Evolutionary conservation across 64 coral and sea anemone species (phyloP), one percentile per base, ranked within the genome.

Genomic region (Actinia equina): DNA sequence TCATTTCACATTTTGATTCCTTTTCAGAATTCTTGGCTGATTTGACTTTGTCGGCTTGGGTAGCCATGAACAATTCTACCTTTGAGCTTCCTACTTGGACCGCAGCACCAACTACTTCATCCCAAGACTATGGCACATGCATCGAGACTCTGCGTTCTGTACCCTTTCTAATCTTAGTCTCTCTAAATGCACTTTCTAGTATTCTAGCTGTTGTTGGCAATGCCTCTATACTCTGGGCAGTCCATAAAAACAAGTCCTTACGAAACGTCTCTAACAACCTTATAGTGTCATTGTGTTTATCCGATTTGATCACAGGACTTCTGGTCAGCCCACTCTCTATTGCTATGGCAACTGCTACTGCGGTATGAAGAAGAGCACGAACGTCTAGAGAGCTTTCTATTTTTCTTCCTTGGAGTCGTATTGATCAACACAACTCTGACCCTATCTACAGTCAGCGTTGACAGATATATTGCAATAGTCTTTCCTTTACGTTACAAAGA

Each of bases 211-310:
- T 71, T 14, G 17, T 27, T 46, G 85, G 64, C 46, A 86, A 86
- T 51, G 37, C 61, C 20, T 43, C 71, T 70, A 52, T 86, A 12
- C 16, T 71, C 44, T 86, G 63, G 85, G 64, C 71, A 13, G 43
- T 86, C 64, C 71, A 86, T 44, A 52, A 86, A 46, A 44, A 86
- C 45, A 49, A 71, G 7, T 51, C 61, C 20, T 25, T 86, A 70
- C 14, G 64, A 86, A 71, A 22, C 22, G 71, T 71, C n/a, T 86
- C 85, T 14, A 86, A 71, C 85, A 44, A 70, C 13, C 74, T 86
- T 70, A n/a, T 86, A 67, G 43, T 52, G 41, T 86, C 85, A 11
- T 45, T 86, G 20, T 71, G 43, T 14, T 12, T 44, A 25, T 63
- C 85, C 43, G 85, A 86, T 27, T 13, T 86, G 22, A 52, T 74